Percentiles rank a stretch among this genome's conserved stretches.
These are phyloP conservation scores for Caenorhabditis drosophilae DNA, from an alignment of 2,888 invertebrate genomes.

Conservation along the genomic window DNA sequence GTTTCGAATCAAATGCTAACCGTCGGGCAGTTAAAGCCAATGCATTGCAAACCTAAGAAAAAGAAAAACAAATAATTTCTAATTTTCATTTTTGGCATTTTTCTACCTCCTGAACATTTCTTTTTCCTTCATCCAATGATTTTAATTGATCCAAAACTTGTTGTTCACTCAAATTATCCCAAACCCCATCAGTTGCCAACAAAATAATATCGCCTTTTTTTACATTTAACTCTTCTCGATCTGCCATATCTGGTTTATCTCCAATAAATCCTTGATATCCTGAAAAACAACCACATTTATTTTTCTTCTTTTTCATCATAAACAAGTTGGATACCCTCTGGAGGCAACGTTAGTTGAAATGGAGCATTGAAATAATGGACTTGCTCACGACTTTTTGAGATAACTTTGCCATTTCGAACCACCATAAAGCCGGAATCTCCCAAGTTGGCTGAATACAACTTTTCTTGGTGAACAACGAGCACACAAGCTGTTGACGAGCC, in stretches of 20 bases:
- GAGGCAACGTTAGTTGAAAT: constrained; percentile 91
- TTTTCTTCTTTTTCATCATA: too few relatives aligned
- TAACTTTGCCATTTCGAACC: constrained; percentile 82
- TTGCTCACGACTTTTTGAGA: constrained; percentile 92
- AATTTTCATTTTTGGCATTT: not conserved
- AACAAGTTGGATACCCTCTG: constrained; percentile 70
- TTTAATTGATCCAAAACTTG: constrained; percentile 84
- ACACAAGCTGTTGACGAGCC: constrained; percentile 95
- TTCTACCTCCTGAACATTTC: constrained; percentile 48
- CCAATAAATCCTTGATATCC: constrained; percentile 62
- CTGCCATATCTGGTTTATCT: constrained; percentile 63
- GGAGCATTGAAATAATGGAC: constrained; percentile 99
- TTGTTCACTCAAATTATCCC: constrained; percentile 93
- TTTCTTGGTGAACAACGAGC: constrained; percentile 87
- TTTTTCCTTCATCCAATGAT: constrained; percentile 35
- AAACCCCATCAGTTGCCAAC: constrained; percentile 91
- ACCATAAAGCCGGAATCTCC: constrained; percentile 98
- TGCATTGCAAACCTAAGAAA: constrained; percentile 77
- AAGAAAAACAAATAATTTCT: constrained; percentile 8
- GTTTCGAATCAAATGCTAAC: constrained; percentile 89
- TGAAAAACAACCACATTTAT: too few relatives aligned
- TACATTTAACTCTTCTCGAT: constrained; percentile 53
- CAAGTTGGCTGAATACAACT: constrained; percentile 93
- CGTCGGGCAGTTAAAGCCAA: constrained; percentile 93
- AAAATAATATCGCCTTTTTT: constrained; percentile 59